Evolutionary conservation across 2,888 invertebrate genomes (phyloP).

Genomic region (Dolichomitus sp.): DNA sequence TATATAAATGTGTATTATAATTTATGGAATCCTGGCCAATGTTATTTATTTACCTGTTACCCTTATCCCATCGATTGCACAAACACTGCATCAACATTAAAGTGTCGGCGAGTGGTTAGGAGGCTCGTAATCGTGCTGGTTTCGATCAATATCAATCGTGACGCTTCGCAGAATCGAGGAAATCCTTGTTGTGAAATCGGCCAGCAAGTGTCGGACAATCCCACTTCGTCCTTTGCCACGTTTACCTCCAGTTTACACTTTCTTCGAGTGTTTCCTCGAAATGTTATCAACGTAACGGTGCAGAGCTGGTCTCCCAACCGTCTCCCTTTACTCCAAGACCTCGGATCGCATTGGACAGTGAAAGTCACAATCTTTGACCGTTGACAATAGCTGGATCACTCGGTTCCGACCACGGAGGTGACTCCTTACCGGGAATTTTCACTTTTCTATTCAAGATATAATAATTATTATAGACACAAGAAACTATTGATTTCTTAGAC

Average conservation of each 20-base stretch:
- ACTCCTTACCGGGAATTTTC: slow-evolving; percentile 54
- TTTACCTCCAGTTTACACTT: slow-evolving; percentile 23
- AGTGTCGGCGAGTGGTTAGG: not conserved
- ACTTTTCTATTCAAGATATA: slow-evolving; percentile 46
- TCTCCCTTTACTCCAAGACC: not conserved
- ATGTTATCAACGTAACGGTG: slow-evolving; percentile 9
- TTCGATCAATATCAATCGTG: slow-evolving; percentile 3
- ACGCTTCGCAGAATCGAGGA: slow-evolving; percentile 36
- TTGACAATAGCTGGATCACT: slow-evolving; percentile 33
- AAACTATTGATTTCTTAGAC: slow-evolving; percentile 15
- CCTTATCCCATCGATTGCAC: not conserved
- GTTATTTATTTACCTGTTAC: not conserved
- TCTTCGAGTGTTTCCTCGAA: slow-evolving; percentile 30
- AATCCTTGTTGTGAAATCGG: slow-evolving; percentile 32
- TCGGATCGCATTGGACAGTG: slow-evolving; percentile 26
- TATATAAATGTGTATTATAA: slow-evolving; percentile 65
- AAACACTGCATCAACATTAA: not conserved
- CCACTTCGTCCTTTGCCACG: not conserved
- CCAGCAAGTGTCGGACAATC: slow-evolving; percentile 11
- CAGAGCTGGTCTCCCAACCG: not conserved
- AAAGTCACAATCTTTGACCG: slow-evolving; percentile 49
- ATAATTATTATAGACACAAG: slow-evolving; percentile 14
- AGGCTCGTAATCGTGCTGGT: not conserved
- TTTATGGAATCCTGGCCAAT: slow-evolving; percentile 55
- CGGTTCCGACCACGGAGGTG: slow-evolving; percentile 51